Percentiles rank a stretch among this genome's conserved stretches.
Evolutionary conservation across 2,888 invertebrate genomes (phyloP).

Genomic region (Caenorhabditis sp.): DNA sequence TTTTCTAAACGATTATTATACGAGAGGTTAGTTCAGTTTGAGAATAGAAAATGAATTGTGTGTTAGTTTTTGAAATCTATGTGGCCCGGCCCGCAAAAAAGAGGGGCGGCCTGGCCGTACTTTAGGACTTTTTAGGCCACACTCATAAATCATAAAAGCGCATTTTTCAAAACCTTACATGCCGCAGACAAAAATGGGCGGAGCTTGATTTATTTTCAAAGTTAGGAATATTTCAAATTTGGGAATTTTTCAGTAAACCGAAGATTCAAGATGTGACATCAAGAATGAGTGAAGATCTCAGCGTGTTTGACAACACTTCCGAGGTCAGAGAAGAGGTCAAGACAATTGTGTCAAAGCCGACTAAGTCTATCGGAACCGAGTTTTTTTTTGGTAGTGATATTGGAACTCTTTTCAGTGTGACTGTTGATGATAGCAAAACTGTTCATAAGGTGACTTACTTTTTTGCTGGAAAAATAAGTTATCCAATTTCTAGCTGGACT

Average conservation of each 20-base stretch:
- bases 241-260: too few relatives aligned
- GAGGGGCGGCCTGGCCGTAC: too few relatives aligned
- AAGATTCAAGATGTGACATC: not conserved
- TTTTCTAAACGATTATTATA: slow-evolving; percentile 20
- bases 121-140: too few relatives aligned
- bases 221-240: too few relatives aligned
- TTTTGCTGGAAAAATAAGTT: not conserved
- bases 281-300: not conserved
- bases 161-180: too few relatives aligned
- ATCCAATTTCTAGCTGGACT: slow-evolving; percentile 21
- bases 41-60: too few relatives aligned
- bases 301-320: not conserved
- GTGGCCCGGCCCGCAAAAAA: too few relatives aligned
- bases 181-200: too few relatives aligned
- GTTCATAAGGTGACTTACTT: slow-evolving; percentile 23
- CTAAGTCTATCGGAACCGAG: slow-evolving; percentile 16
- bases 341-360: not conserved
- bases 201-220: too few relatives aligned
- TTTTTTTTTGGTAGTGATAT: slow-evolving; percentile 22
- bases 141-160: too few relatives aligned
- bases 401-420: slow-evolving; percentile 23
- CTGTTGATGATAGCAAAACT: slow-evolving; percentile 7
- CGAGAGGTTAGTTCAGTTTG: too few relatives aligned
- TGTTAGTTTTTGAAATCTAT: too few relatives aligned
- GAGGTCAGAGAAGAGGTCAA: not conserved